Base-by-base conservation (phyloP, 2,113 vertebrate species). In the Carassius carassius region DNA sequence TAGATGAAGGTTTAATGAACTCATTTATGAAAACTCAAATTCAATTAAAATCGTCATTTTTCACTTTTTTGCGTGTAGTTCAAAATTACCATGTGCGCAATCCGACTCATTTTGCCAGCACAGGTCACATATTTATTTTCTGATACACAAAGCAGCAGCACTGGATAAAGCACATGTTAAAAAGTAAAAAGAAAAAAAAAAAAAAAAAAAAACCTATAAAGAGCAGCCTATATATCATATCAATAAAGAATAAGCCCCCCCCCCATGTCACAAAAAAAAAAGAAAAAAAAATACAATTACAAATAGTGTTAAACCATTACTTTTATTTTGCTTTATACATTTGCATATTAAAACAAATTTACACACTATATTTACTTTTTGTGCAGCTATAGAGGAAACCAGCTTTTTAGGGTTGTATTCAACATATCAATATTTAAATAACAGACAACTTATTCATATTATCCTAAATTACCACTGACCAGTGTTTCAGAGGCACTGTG, bases 301-400 rank as follows among this genome's bases (percentile, higher is more conserved):
- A 77, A 23, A 29, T 37, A 29, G 11, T 69, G 78, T 69, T 76
- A 87, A 87, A 72, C 37, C 84, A 77, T 63, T 67, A 32, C 41
- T 84, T 89, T 89, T 88, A 86, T 90, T 90, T 87, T 87, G 7
- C 37, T 83, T 89, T 88, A 85, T 78, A 89, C 62, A 74, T 86
- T 77, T 88, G 81, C 82, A 90, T 88, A 90, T 88, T 84, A 77
- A 32, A 87, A 87, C 78, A 85, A 73, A 83, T 87, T 69, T 85
- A 41, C 73, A 73, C 65, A 65, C 81, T 85, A 77, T 62, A n/a
- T 51, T 78, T 69, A 72, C 3, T 86, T 82, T 77, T 56, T 78
- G 70, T 81, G 82, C 78, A 86, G 82, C 49, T 73, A 29, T 81
- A n/a, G 29, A 78, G 47, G 25, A 77, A 77, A 56, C n/a, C 75